Evolutionary conservation across 2,113 vertebrate species (phyloP).

Genomic region (Micronycteris hirsuta): DNA sequence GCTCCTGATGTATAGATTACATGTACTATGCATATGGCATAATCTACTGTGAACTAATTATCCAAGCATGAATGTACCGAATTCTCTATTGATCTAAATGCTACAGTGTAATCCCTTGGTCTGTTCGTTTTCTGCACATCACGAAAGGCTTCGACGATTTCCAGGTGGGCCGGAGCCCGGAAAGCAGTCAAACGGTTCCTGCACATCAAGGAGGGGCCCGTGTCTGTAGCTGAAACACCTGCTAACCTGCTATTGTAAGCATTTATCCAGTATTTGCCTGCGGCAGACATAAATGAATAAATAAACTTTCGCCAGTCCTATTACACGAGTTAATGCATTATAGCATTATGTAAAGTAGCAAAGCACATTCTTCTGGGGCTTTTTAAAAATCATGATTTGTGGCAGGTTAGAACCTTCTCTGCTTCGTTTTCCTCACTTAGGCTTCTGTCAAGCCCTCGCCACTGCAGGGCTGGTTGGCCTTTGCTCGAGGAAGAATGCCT

Average conservation of each 20-base stretch:
- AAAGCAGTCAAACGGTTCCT: constrained; percentile 18
- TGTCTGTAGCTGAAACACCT: constrained; percentile 39
- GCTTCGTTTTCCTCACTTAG: constrained; percentile 10
- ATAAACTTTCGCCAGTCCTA: constrained; percentile 61
- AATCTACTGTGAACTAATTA: background rate
- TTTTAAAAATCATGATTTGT: constrained; percentile 72
- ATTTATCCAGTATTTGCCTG: constrained; percentile 67
- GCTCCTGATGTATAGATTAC: background rate
- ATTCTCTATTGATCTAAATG: background rate
- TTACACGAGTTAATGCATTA: constrained; percentile 55
- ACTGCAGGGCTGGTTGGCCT: constrained; percentile 38
- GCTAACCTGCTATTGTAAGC: constrained; percentile 57
- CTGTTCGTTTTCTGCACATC: background rate
- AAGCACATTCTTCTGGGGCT: constrained; percentile 47
- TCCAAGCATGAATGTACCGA: background rate
- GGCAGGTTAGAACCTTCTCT: constrained; percentile 53
- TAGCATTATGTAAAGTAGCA: constrained; percentile 64
- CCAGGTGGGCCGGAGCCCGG: background rate
- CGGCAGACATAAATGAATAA: constrained; percentile 72
- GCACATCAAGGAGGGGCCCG: constrained; percentile 45
- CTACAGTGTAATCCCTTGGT: background rate
- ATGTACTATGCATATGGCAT: background rate
- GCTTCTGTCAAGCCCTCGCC: background rate
- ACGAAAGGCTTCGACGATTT: constrained; percentile 30
- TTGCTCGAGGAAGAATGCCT: constrained; percentile 53